These are phyloP conservation scores for Erebia ligea DNA, from an alignment of 2,888 invertebrate genomes.

Conservation along the genomic window DNA sequence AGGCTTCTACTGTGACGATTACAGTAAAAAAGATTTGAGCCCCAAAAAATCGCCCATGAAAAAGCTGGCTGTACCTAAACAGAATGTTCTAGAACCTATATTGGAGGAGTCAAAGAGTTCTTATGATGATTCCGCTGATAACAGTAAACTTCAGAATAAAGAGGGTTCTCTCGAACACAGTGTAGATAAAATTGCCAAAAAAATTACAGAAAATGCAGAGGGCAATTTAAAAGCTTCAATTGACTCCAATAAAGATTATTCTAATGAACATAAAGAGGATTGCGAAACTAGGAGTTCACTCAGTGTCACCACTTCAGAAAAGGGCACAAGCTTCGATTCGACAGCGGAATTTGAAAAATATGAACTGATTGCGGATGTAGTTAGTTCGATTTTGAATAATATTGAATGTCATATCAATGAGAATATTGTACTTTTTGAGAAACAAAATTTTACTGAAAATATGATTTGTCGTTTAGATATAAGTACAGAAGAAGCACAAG, in stretches of 20 bases:
- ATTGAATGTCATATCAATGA: constrained; percentile 49
- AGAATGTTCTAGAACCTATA: constrained; percentile 66
- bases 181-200: constrained; percentile 13
- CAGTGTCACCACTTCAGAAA: constrained; percentile 48
- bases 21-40: constrained; percentile 51
- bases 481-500: constrained; percentile 10
- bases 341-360: constrained; percentile 73
- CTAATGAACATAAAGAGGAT: not conserved
- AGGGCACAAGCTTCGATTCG: constrained; percentile 66
- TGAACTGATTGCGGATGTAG: constrained; percentile 63
- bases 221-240: not conserved
- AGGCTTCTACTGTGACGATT: constrained; percentile 72
- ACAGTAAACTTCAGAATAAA: constrained; percentile 35
- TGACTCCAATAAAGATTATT: not conserved
- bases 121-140: constrained; percentile 60
- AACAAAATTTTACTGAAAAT: constrained; percentile 15
- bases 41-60: constrained; percentile 62
- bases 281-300: constrained; percentile 45
- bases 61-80: constrained; percentile 47
- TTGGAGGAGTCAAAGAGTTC: constrained; percentile 77
- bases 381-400: constrained; percentile 55
- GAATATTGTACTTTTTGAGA: constrained; percentile 21
- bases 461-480: not conserved
- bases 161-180: not conserved
- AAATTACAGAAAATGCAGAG: not conserved